Evolutionary conservation across 2,113 vertebrate genomes (phyloP), one percentile per base, ranked within the genome.

Genomic region (Engystomops pustulosus): DNA sequence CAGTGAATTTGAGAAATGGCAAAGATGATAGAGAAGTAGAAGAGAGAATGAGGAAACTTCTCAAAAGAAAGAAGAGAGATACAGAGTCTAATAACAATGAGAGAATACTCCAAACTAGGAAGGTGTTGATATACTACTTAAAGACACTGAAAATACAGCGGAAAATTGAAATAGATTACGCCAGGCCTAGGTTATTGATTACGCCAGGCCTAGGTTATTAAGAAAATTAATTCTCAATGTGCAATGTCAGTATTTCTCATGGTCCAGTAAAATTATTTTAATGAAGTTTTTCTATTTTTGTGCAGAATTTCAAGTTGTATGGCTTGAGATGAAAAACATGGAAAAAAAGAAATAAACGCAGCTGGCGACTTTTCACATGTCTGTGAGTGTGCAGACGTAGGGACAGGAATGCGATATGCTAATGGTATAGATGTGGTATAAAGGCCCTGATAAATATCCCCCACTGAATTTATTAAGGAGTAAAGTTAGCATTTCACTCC

Each of bases 1-100:
- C 82, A 84, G 82, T 53, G 74, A 77, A 77, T 77, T 83, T 84
- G 53, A 78, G 72, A 84, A 75, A 45, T 68, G 60, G 82, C 68
- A 60, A 55, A 78, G 72, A 77, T 84, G 82, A 84, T 77, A 84
- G 72, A 77, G 74, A 77, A 60, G 72, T 53, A 38, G 80, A 72
- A 81, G 67, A 41, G 41, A 80, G 68, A 58, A 36, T 53, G 72
- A 77, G 67, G 80, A 83, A 71, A 53, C 49, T 83, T 32, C 25
- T 45, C 36, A 34, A 53, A 77, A 67, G 58, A 27, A 47, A 44
- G 25, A 20, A 81, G 27, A 18, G 67, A n/a, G 51, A 72, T 74
- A 72, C 8, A 17, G 10, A n/a, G 49, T 30, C 11, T 34, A 44
- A 41, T 32, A 41, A 3, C 36, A 60, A 58, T n/a, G 20, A 58